Evolutionary conservation across 1,140 invertebrate genomes (phyloP), one percentile per base, ranked within the genome.

Genomic region (Anoplolepis gracilipes): DNA sequence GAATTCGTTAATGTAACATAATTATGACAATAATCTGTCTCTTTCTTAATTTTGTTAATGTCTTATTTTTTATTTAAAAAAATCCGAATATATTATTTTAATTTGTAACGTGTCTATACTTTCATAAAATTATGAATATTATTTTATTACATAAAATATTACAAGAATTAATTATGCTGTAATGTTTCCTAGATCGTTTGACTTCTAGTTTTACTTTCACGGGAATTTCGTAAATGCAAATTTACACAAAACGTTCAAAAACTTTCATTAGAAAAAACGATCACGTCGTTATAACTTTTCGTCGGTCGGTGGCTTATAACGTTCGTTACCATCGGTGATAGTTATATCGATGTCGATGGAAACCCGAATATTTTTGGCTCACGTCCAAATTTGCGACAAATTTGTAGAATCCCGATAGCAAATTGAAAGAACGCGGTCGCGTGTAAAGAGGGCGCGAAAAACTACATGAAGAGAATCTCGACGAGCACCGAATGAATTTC

Each of bases 241-340:
- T 59, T 59, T 28, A 8, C 53, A 8, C 25, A 13, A 42, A 59
- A 61, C 67, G 25, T 46, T 59, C 25, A 16, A 36, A 25, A 72
- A 72, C 67, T 82, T 73, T 59, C 78, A 73, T 28, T 57, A 33
- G 36, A 70, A 36, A 57, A 36, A 77, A 25, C 8, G 11, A 1
- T 61, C 67, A 33, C 36, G 55, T 72, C 65, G 78, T 72, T 73
- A 73, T 73, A 82, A 82, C 67, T 61, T 81, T 81, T 33, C 67
- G 22, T 33, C 67, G 22, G n/a, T 19, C 36, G 19, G 19, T n/a
- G n/a, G 36, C 53, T 19, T 19, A 49, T 59, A 73, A 82, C 78
- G 19, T 59, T 81, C 49, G 67, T 59, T 73, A 72, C 6, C 53
- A 61, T 2, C 62, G 61, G 16, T 30, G 59, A 33, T 76, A 42